Base-by-base conservation (phyloP, 2,113 vertebrate species). In the Misgurnus anguillicaudatus region DNA sequence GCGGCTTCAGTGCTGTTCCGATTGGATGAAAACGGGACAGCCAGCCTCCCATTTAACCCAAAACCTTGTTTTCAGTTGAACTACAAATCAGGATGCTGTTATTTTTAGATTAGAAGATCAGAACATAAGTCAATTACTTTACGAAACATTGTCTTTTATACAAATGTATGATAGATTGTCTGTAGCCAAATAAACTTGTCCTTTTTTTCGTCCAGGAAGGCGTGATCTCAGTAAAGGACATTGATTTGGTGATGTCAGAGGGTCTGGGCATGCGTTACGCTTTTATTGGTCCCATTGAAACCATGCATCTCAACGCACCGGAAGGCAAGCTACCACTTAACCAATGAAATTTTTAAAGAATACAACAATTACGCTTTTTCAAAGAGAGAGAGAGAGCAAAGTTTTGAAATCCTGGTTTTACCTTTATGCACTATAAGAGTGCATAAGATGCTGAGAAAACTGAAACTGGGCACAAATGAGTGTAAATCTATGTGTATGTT, bases 231-330 rank as follows among this genome's bases (percentile, higher is more conserved):
- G 94, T 98, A 5, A 86, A 89, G 62, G 97, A 99, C 87, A 93
- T 99, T 62, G 98, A 99, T 89, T 91, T 96, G 72, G 96, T 99
- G 89, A 97, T 99, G 96, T 96, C 98, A 69, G 95, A 98, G 81
- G 98, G 97, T 47, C 82, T 99, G 83, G 98, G 98, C 86, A 96
- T 97, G 95, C 94, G 98, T 53, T 99, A 99, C 0, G 95, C 98
- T 1, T 97, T 99, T 87, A 94, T 97, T 0, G 98, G 98, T 84
- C 98, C 97, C 66, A 91, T 99, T 92, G 98, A 99, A 91, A 99
- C 98, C 0, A 97, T 98, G 91, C 97, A 99, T 83, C 95, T 99
- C 71, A 99, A 99, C 63, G 97, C 97, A 21, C 95, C 92, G 51
- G 84, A 91, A 89, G 92, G 93, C 92, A 89, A 86, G 86, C 78